Evolutionary conservation across 2,797 vertebrate genomes (phyloP).

Genomic region (Xyrichtys novacula): DNA sequence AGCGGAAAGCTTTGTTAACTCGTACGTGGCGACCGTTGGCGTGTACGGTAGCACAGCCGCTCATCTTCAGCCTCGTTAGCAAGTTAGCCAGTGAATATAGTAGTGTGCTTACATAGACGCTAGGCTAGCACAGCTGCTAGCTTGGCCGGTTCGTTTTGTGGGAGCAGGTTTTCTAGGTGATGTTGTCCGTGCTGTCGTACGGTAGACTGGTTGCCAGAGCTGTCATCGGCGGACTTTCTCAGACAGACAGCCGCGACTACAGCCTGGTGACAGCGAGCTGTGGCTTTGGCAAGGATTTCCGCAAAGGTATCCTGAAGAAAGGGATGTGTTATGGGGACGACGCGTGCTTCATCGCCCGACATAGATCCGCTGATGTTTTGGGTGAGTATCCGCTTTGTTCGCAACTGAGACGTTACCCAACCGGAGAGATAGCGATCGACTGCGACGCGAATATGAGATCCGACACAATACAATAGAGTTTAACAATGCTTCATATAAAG

Average conservation of each 20-base stretch:
- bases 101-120: conserved; percentile 34
- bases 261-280: conserved; percentile 97
- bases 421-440: neutral
- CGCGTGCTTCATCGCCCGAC: conserved; percentile 95
- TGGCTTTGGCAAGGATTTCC: conserved; percentile 97
- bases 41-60: conserved; percentile 1
- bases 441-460: conserved; percentile 10
- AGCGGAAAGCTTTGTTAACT: conserved; percentile 46
- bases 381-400: conserved; percentile 82
- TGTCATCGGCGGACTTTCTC: conserved; percentile 96
- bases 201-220: conserved; percentile 96
- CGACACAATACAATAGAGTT: too few relatives aligned
- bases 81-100: conserved; percentile 39
- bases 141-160: conserved; percentile 77
- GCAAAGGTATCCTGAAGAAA: conserved; percentile 97
- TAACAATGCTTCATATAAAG: too few relatives aligned
- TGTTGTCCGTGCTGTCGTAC: conserved; percentile 96
- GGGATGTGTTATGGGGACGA: conserved; percentile 98
- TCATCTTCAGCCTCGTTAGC: conserved; percentile 18
- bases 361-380: conserved; percentile 93
- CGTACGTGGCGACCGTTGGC: conserved; percentile 28
- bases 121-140: conserved; percentile 74
- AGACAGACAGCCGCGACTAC: conserved; percentile 97
- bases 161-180: conserved; percentile 80
- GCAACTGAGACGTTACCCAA: conserved; percentile 81